These are phyloP conservation scores for Pagrus major DNA, from an alignment of 2,113 vertebrate genomes.

Conservation along the genomic window DNA sequence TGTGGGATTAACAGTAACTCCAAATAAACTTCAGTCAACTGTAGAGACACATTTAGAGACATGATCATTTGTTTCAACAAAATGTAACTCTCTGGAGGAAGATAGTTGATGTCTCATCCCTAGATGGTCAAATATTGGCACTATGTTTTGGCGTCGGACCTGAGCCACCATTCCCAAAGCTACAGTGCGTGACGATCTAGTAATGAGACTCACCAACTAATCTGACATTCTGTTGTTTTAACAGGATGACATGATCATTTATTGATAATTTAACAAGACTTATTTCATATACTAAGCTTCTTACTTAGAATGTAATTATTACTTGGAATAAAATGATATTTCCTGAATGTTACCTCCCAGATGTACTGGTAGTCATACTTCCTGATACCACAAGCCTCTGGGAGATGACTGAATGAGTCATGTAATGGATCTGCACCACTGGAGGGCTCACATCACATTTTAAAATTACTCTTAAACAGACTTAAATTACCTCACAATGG, in stretches of 20 bases:
- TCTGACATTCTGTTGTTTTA: no score
- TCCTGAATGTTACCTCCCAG: constrained; percentile 1
- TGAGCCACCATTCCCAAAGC: no score
- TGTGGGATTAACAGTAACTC: neutral
- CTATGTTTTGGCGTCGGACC: no score
- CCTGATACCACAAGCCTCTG: constrained; percentile 9
- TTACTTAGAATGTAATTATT: constrained; percentile 1
- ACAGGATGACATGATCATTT: neutral
- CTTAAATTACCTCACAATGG: constrained; percentile 48
- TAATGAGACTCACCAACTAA: no score
- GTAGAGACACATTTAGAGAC: neutral
- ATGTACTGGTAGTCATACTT: neutral
- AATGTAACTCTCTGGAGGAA: no score
- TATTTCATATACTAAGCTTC: neutral
- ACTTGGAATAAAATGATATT: constrained; percentile 5
- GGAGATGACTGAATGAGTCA: constrained; percentile 45
- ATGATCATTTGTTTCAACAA: neutral
- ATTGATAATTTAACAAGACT: neutral
- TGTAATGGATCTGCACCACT: constrained; percentile 46
- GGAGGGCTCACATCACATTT: constrained; percentile 32
- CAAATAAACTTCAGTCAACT: neutral
- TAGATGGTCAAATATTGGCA: no score
- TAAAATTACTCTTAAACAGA: constrained; percentile 31
- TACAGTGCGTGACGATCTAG: no score
- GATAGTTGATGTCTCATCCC: no score